Percentiles rank a stretch among this genome's conserved stretches.
Conservation (phyloP, 2,888 invertebrate genomes). For the Leucophenga montana region DNA sequence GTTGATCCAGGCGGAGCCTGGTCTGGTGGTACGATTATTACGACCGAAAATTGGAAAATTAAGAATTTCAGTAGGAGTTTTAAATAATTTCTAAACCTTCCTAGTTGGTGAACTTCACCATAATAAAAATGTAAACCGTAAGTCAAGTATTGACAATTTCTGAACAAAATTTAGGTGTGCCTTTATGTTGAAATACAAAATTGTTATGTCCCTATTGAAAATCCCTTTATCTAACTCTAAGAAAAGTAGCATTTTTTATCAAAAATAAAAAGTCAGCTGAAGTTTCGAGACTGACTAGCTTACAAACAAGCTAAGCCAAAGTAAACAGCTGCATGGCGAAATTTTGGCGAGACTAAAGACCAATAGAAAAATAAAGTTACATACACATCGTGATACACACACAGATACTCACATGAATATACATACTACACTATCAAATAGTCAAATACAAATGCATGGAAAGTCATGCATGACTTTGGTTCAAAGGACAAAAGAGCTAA, state of each 20-base stretch:
- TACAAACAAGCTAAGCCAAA: slow-evolving; percentile 9
- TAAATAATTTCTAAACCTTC: no score
- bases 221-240: background rate
- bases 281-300: background rate
- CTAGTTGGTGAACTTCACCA: no score
- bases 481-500: no score
- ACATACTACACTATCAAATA: slow-evolving; percentile 33
- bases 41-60: no score
- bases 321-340: background rate
- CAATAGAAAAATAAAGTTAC: slow-evolving; percentile 11
- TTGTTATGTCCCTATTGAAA: slow-evolving; percentile 42
- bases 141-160: no score
- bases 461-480: background rate
- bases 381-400: background rate
- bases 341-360: background rate
- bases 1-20: no score
- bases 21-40: no score
- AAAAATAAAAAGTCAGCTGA: background rate
- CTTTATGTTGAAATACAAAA: no score
- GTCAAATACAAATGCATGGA: slow-evolving; percentile 43
- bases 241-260: no score
- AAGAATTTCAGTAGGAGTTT: no score
- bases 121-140: no score
- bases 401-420: slow-evolving; percentile 20
- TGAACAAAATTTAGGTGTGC: no score